These are phyloP conservation scores for Campaea margaritaria DNA, from an alignment of 2,888 invertebrate species.

Conservation along the genomic window DNA sequence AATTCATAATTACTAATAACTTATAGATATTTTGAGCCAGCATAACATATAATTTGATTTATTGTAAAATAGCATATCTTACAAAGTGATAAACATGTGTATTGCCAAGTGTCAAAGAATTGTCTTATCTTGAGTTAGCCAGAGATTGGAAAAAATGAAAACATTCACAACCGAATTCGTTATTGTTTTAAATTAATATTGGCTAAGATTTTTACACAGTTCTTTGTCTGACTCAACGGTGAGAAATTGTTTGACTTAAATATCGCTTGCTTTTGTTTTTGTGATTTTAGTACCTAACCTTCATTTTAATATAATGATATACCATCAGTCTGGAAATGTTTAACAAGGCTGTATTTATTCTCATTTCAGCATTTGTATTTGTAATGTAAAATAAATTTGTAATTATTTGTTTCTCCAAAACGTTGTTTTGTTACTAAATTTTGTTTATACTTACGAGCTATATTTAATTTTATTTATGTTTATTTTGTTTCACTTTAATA, in stretches of 20 bases:
- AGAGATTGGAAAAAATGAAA: no score
- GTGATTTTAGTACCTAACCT: conserved; percentile 29
- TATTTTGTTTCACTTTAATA: conserved; percentile 68
- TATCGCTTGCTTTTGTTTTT: conserved; percentile 28
- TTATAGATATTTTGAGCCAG: no score
- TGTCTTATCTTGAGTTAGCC: no score
- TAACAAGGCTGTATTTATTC: conserved; percentile 9
- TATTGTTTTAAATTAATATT: no score
- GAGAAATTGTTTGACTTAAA: conserved; percentile 34
- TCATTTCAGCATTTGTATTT: background rate
- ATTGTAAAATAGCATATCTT: no score
- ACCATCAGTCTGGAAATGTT: background rate
- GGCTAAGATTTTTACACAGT: background rate
- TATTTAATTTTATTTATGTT: conserved; percentile 71
- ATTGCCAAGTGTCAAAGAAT: no score
- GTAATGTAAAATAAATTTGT: conserved; percentile 20
- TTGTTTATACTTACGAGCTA: conserved; percentile 44
- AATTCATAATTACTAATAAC: no score
- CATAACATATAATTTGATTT: no score
- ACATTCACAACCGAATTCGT: no score
- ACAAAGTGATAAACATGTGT: no score
- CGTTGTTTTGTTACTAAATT: conserved; percentile 53
- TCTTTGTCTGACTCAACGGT: background rate
- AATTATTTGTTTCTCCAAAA: conserved; percentile 16
- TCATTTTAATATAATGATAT: conserved; percentile 1